Evolutionary conservation across 2,888 invertebrate species (phyloP), one percentile per base, ranked within the genome.

Genomic region (Hydraecia micacea): DNA sequence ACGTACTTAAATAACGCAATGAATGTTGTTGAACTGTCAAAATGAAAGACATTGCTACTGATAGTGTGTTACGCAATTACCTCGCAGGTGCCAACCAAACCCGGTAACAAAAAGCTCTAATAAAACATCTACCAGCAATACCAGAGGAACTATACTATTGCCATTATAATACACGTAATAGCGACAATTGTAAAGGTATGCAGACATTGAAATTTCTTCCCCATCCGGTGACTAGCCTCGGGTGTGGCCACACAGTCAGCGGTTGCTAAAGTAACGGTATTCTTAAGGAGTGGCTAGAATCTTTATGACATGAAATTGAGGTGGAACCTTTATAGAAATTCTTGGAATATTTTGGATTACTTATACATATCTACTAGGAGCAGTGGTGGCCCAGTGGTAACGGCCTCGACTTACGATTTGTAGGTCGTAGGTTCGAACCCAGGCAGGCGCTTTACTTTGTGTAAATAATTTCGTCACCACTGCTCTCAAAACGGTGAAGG

Each of bases 181-280:
- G 65, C 73, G 42, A 71, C 75, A 65, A 72, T 77, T 62, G 49
- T 66, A n/a, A 66, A 80, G 84, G 79, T 75, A 83, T 85, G 82
- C 58, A 85, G 78, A 81, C 84, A 86, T 86, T 85, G 79, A 85
- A 77, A 86, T 83, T 83, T 87, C 86, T 87, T 87, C 87, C 87
- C 74, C 72, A 81, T 87, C 86, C 85, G 85, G 78, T 75, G 70
- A 55, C 80, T 13, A 77, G 77, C 25, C 55, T 39, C 39, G n/a
- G 65, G 42, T 74, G 73, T 7, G 83, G 85, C 85, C 63, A 71
- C 28, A 13, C 2, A 78, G 58, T 1, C 25, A 68, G 79, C 83
- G 87, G 71, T 74, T 60, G 15, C 32, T 25, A 18, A 74, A 52
- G 25, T 55, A 71, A 68, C 77, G 77, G 71, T 49, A n/a, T 36